Evolutionary conservation across 2,113 vertebrate species (phyloP), one percentile per base, ranked within the genome.

Genomic region (Australoheros scitulus): DNA sequence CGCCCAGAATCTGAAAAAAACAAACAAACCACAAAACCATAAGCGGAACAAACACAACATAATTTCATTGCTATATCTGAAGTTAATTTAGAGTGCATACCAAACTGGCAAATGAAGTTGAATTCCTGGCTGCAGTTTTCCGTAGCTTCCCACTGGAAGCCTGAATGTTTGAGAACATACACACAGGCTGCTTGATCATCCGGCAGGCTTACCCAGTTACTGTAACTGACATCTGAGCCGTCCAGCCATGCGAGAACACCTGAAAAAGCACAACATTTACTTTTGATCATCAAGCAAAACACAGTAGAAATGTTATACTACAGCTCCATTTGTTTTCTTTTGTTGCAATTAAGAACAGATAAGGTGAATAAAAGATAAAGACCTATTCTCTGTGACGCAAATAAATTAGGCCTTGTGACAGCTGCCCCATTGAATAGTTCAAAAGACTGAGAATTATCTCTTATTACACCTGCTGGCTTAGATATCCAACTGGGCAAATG

Each of bases 41-140:
- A 18, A 64, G 2, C 2, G 3, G 6, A 61, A 38, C 1, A 68
- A 70, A 50, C 5, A 65, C 11, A 78, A 79, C 15, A 80, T 38
- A 13, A 55, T 72, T 72, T 29, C 34, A 55, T 55, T 32, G 3
- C 7, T 14, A 26, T 14, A 29, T 18, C 0, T 29, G 13, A 3
- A 4, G 47, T 82, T 70, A 7, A 58, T 80, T 55, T 41, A 76
- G 47, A 36, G 38, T 22, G 52, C 93, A 90, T 92, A 99, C 98
- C 97, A 93, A 97, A 98, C 92, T 99, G 92, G 2, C 98, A 99
- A 89, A 98, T 93, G 60, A 97, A 99, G 94, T 92, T 80, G 0
- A 97, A 93, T 79, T 96, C 95, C 91, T 97, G 97, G 32, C 91
- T 95, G 81, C 98, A 99, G 36, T 98, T 96, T 63, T 80, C 94